Conservation (phyloP, 2,888 invertebrate species). For the Pristionchus maxplancki region DNA sequence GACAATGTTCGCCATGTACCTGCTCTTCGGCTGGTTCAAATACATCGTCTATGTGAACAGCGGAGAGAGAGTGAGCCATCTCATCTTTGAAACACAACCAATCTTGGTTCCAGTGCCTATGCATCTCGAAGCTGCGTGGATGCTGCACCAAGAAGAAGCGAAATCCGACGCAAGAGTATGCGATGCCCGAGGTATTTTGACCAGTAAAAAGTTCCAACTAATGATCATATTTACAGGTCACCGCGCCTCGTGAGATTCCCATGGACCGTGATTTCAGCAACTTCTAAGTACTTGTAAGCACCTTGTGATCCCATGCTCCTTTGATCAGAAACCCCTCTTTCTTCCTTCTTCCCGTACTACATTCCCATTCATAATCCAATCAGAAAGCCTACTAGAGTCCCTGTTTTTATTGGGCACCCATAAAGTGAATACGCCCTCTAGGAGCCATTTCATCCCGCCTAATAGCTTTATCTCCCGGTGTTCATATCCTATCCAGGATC, state of each 20-base stretch:
- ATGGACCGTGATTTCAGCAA: constrained; percentile 38
- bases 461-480: background rate
- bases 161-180: constrained; percentile 30
- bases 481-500: constrained; percentile 13
- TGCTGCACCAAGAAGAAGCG: constrained; percentile 18
- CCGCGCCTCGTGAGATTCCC: constrained; percentile 11
- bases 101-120: too few relatives aligned
- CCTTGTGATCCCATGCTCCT: background rate
- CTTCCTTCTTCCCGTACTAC: background rate
- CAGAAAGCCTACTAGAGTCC: background rate
- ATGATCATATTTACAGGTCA: background rate
- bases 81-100: too few relatives aligned
- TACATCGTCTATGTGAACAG: constrained; percentile 74
- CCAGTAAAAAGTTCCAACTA: background rate
- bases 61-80: constrained; percentile 55
- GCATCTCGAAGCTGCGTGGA: background rate
- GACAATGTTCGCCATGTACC: constrained; percentile 59
- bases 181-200: constrained; percentile 44
- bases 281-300: background rate
- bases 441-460: constrained; percentile 16
- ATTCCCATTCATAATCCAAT: background rate
- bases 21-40: constrained; percentile 69
- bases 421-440: background rate
- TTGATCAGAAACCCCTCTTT: background rate
- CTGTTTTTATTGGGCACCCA: background rate